These are phyloP conservation scores for Protonemura montana DNA, from an alignment of 2,888 invertebrate species.

Conservation along the genomic window DNA sequence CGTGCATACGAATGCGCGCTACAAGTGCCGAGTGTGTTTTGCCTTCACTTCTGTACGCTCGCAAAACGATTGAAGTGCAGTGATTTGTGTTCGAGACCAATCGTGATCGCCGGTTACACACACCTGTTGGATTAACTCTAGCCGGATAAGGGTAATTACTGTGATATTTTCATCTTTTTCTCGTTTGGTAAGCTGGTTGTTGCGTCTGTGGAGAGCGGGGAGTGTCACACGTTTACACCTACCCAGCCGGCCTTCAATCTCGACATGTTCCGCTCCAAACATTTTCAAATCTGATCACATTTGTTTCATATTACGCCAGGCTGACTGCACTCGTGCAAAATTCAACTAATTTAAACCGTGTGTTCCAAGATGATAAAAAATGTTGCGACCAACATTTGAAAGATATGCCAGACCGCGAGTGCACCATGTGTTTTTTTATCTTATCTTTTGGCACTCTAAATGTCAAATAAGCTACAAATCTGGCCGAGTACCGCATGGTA, in stretches of 20 bases:
- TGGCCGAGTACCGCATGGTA: too few relatives aligned
- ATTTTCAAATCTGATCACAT: neutral
- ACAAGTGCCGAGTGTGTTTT: conserved; percentile 19
- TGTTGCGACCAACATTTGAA: neutral
- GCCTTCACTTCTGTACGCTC: neutral
- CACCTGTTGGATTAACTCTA: conserved; percentile 29
- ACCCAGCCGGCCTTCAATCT: conserved; percentile 38
- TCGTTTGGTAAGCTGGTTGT: neutral
- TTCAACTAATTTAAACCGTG: too few relatives aligned
- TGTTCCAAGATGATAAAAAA: neutral
- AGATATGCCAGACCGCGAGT: neutral
- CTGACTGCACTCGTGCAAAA: neutral
- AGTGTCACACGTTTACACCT: conserved; percentile 42
- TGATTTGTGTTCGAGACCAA: conserved; percentile 29
- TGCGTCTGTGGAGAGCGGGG: conserved; percentile 30
- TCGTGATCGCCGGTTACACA: neutral
- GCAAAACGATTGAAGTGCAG: neutral
- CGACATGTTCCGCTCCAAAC: conserved; percentile 22
- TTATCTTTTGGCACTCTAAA: neutral
- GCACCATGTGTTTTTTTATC: neutral
- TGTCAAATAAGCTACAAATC: too few relatives aligned
- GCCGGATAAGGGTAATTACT: conserved; percentile 34
- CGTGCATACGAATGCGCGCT: conserved; percentile 37
- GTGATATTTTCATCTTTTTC: conserved; percentile 14
- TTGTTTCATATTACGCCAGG: neutral